Base-by-base conservation (phyloP, 2,888 invertebrate species). In the Bursaphelenchus okinawaensis region DNA sequence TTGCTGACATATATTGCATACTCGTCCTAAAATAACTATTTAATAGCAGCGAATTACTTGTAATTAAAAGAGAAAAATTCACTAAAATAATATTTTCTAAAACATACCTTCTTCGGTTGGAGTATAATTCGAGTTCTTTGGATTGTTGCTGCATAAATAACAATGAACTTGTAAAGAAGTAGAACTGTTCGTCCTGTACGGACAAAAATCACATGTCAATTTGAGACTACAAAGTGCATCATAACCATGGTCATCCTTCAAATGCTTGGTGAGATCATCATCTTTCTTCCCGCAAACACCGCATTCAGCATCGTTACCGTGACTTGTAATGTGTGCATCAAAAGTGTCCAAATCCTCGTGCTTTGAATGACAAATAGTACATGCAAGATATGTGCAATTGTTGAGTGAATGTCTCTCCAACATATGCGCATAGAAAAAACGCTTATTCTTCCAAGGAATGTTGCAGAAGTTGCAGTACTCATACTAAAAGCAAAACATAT, bases 71-170 rank as follows among this genome's bases (percentile, higher is more conserved):
- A 40, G 1, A 4, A 23, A 3, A 52, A 9, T n/a, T n/a, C n/a
- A n/a, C n/a, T n/a, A n/a, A n/a, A n/a, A n/a, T n/a, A n/a, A n/a
- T n/a, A n/a, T n/a, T n/a, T n/a, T n/a, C 12, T 19, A 56, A 1
- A 2, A 56, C 27, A 16, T 24, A 56, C 60, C 60, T 57, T 59
- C 60, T 22, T 59, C 52, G 9, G 60, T 59, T 6, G 60, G 52
- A n/a, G 19, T n/a, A 50, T 59, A 59, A 20, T 59, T 59, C 23
- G 20, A 22, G 24, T 59, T 59, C 12, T 16, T n/a, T 27, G 60
- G 60, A 29, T 59, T 59, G 24, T 59, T 59, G 1, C 40, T n/a
- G 24, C 60, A 59, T n/a, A 59, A 22, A 16, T 55, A 22, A 23
- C 27, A 23, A 20, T 59, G 60, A 55, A 59, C 12, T 50, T 59